These are phyloP conservation scores for Spermophilus dauricus DNA, from an alignment of 2,113 vertebrate species.

Conservation along the genomic window DNA sequence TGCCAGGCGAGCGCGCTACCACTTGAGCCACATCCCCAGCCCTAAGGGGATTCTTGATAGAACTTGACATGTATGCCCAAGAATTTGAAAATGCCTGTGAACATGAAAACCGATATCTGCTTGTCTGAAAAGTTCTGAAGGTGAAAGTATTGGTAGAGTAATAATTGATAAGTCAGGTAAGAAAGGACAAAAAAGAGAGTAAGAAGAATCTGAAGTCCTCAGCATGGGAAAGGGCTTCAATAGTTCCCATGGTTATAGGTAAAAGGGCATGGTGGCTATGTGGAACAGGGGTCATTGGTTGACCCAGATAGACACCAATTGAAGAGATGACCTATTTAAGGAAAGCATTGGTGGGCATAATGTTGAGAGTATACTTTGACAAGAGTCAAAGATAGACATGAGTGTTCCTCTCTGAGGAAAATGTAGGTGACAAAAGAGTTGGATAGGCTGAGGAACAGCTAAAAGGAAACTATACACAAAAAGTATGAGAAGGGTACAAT, in stretches of 20 bases:
- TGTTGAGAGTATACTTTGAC: not conserved
- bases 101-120: not conserved
- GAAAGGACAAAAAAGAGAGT: not conserved
- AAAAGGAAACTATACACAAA: not conserved
- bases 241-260: not conserved
- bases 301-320: not conserved
- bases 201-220: not conserved
- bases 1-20: too few relatives aligned
- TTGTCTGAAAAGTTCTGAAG: not conserved
- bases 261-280: not conserved
- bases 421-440: not conserved
- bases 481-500: not conserved
- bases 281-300: not conserved
- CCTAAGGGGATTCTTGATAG: not conserved
- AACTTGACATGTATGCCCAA: not conserved
- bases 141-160: not conserved
- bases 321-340: not conserved
- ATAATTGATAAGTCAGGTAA: not conserved
- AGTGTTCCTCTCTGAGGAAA: not conserved
- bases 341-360: not conserved
- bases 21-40: too few relatives aligned
- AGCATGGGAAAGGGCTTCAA: not conserved
- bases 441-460: not conserved
- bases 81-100: not conserved
- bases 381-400: not conserved